These are phyloP conservation scores for Tapera naevia DNA, from an alignment of 2,797 vertebrate species.

Conservation along the genomic window DNA sequence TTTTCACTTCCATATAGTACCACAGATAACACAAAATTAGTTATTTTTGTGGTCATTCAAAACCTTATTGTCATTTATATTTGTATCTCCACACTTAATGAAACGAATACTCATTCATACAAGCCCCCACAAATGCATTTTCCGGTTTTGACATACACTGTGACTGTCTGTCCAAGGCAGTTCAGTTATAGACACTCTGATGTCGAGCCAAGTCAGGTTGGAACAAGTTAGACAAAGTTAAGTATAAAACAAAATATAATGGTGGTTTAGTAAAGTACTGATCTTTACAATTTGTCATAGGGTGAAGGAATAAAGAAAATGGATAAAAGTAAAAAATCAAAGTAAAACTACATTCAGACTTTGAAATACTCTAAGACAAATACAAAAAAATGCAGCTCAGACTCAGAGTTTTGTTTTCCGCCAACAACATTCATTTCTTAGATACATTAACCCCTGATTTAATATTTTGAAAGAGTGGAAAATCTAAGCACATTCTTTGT, in stretches of 20 bases:
- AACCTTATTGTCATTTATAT: background rate
- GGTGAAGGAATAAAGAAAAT: constrained; percentile 13
- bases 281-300: background rate
- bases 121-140: background rate
- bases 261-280: background rate
- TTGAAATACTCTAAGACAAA: background rate
- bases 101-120: background rate
- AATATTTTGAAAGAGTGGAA: background rate
- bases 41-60: background rate
- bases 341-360: background rate
- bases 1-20: background rate
- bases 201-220: background rate
- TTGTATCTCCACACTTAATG: background rate
- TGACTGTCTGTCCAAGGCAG: background rate
- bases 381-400: background rate
- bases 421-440: background rate
- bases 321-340: background rate
- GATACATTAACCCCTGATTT: background rate
- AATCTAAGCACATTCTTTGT: background rate
- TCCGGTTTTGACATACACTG: background rate
- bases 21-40: background rate
- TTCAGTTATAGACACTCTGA: background rate
- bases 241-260: background rate
- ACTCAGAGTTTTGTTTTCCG: background rate
- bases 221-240: background rate